A percentile compares a stretch with the other conserved stretches of the same genome.
These are phyloP conservation scores for Xestobium rufovillosum DNA, from an alignment of 2,888 invertebrate species.

Conservation along the genomic window DNA sequence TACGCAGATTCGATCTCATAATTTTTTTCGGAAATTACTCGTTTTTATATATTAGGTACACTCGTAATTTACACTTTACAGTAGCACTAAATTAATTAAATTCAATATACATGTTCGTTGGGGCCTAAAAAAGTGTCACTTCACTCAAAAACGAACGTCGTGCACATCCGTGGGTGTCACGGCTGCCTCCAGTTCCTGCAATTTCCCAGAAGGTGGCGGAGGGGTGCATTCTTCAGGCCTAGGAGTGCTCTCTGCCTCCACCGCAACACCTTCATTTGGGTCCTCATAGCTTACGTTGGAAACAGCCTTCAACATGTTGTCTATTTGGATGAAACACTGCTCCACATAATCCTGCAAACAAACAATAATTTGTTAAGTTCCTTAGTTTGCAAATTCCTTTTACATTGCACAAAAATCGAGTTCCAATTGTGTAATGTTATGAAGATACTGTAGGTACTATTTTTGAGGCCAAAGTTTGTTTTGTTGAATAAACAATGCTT, in stretches of 20 bases:
- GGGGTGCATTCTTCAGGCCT: conserved; percentile 35
- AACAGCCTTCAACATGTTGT: conserved; percentile 61
- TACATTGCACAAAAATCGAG: no score
- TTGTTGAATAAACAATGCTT: no score
- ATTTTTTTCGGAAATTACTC: no score
- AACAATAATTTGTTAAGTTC: conserved; percentile 20
- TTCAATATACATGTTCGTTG: conserved; percentile 1
- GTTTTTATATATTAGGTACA: no score
- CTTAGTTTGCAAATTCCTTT: conserved; percentile 2
- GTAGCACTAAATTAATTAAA: no score
- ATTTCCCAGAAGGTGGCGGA: conserved; percentile 42
- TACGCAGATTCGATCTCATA: no score
- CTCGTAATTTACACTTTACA: no score
- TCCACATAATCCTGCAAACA: conserved; percentile 67
- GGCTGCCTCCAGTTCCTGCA: conserved; percentile 61
- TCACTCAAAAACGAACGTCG: conserved; percentile 68
- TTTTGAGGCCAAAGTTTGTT: no score
- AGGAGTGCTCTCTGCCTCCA: conserved; percentile 20
- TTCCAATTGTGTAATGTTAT: no score
- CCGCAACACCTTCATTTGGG: background rate
- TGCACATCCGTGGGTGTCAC: conserved; percentile 80
- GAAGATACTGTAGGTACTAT: no score
- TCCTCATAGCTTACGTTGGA: background rate
- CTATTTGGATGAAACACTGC: conserved; percentile 72
- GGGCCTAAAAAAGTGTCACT: background rate